Evolutionary conservation across 2,888 invertebrate genomes (phyloP), one percentile per base, ranked within the genome.

Genomic region (Lepidochrysops patricia): DNA sequence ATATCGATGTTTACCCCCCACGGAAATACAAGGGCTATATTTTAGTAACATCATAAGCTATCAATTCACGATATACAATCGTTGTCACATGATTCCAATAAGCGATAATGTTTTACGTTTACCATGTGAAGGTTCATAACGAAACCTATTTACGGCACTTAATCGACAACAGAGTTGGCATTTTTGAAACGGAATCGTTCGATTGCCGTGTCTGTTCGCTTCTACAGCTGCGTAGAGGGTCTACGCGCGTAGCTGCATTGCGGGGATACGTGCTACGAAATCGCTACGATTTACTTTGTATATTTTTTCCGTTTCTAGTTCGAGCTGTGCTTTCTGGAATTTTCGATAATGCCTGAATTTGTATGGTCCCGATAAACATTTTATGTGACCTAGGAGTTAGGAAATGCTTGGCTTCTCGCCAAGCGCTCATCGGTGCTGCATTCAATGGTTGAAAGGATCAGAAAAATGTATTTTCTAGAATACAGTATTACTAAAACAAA

Each of bases 171-270:
- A 32, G 32, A 29, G 32, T 54, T 19, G 54, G 19, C 29, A 54
- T 32, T 52, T 52, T 13, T 29, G 54, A 54, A 54, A 52, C 9
- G 29, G 13, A 54, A 15, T 29, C 54, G 32, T 29, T 54, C 54
- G 32, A 29, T 54, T 54, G 23, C 27, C 23, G 29, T 54, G 32
- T 19, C 32, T 54, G 54, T 54, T 32, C 9, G 54, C 32, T 32
- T 54, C 15, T 26, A 2, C 50, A 50, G 2, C 12, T 26, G 27
- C 50, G 27, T 50, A 50, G 50, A 26, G 26, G 26, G 26, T 54
- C 52, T 54, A 32, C 54, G 19, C 54, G 32, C 54, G 54, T 54
- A 54, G 54, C 54, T 54, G 29, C 54, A 54, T 29, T 54, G 54
- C 54, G 19, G 54, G 9, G 13, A 9, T 29, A 32, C 19, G 52